Evolutionary conservation across 2,113 vertebrate genomes (phyloP).

Genomic region (Clarias gariepinus): DNA sequence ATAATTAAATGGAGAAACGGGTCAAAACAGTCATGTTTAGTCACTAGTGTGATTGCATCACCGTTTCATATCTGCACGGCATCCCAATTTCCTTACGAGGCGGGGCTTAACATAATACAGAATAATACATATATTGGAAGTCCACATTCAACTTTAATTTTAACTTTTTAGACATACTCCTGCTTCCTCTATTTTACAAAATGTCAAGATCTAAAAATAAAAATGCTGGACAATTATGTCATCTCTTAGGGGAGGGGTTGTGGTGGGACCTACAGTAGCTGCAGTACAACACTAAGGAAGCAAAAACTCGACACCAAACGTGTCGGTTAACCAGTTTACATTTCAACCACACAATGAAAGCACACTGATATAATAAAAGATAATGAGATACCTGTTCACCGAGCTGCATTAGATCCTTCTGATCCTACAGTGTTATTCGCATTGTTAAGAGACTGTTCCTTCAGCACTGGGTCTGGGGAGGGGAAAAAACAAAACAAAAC

Average conservation of each 20-base stretch:
- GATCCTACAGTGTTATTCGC: slow-evolving; percentile 87
- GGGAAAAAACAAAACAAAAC: no score
- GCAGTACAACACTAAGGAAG: neutral
- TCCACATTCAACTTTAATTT: neutral
- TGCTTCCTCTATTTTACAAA: neutral
- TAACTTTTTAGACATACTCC: neutral
- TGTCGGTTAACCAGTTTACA: neutral
- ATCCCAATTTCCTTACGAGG: neutral
- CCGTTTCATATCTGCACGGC: neutral
- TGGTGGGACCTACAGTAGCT: neutral
- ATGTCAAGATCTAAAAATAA: neutral
- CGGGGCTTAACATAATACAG: neutral
- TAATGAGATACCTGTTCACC: slow-evolving; percentile 76
- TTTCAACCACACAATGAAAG: neutral
- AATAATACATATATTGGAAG: neutral
- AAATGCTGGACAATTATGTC: neutral
- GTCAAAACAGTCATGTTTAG: neutral
- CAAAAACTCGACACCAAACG: neutral
- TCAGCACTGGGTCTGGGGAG: slow-evolving; percentile 84
- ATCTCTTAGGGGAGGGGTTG: no score
- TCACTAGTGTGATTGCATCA: neutral
- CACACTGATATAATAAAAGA: neutral
- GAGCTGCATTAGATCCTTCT: slow-evolving; percentile 87
- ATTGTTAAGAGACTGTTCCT: slow-evolving; percentile 89
- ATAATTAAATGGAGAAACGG: neutral